These are phyloP conservation scores for Drosophila infuscata DNA, from an alignment of 2,888 invertebrate genomes.

Conservation along the genomic window DNA sequence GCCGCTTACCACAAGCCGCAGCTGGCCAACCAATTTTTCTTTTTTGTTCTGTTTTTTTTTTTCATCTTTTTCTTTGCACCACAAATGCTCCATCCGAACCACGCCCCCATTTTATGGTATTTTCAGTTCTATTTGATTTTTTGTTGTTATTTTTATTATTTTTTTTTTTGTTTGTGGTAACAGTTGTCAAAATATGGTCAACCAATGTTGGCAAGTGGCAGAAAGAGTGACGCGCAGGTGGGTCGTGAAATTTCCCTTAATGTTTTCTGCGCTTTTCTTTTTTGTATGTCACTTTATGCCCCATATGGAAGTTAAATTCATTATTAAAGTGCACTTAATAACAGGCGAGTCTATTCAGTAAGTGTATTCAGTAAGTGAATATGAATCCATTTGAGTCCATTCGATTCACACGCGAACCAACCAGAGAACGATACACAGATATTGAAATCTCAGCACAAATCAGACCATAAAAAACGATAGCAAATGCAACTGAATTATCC, in stretches of 20 bases:
- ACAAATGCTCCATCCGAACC: background rate
- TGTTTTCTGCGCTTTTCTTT: background rate
- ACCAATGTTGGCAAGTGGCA: constrained; percentile 27
- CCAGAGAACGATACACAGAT: background rate
- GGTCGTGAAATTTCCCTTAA: background rate
- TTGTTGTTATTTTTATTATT: constrained; percentile 6
- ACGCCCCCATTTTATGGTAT: constrained; percentile 42
- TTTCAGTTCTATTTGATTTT: constrained; percentile 57
- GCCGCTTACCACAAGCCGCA: constrained; percentile 42
- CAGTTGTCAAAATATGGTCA: constrained; percentile 77
- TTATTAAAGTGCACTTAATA: background rate
- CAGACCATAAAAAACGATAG: background rate
- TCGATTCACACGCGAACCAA: background rate
- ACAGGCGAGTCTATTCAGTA: background rate
- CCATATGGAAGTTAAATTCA: background rate
- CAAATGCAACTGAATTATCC: too few relatives aligned
- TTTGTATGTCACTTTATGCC: background rate
- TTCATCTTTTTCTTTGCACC: constrained; percentile 9
- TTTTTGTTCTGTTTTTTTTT: constrained; percentile 12
- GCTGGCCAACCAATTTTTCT: constrained; percentile 60
- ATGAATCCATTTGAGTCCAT: background rate
- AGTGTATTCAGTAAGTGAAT: background rate
- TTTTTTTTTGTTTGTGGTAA: constrained; percentile 71
- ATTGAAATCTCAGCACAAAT: background rate
- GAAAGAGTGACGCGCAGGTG: background rate